Base-by-base conservation (phyloP, 2,113 vertebrate species). In the Gobio gobio region DNA sequence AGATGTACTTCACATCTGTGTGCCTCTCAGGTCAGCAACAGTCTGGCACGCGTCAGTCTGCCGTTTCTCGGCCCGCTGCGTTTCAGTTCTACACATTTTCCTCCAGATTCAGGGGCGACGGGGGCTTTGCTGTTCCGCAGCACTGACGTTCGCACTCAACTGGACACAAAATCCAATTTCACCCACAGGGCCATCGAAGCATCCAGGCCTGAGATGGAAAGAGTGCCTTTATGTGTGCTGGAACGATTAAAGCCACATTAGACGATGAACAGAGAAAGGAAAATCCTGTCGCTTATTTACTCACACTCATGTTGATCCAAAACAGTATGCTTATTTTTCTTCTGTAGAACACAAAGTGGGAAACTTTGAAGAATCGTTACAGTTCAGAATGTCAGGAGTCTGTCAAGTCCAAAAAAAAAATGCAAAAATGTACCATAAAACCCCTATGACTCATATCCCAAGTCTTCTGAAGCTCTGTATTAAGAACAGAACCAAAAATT, bases 1-100 rank as follows among this genome's bases (percentile, higher is more conserved):
- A 77, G 81, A 83, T 87, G 89, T 87, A 78, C 87, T 75, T 85
- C 86, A 88, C 85, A 92, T 89, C 90, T 91, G 91, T 86, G 86
- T 79, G 24, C 75, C 83, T 77, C 81, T 54, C 59, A 66, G 83
- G 84, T 51, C 78, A 88, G 77, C 6, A 0, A 58, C 85, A 81
- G 49, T 89, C 83, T 72, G 88, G 82, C 83, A 85, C 89, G 86
- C 80, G 86, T 22, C 63, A 51, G 83, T 80, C 26, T 51, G 61
- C 22, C 47, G 40, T 89, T 36, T 70, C 89, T 63, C 51, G 1
- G 84, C 75, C 36, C 68, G 5, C 0, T 81, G 83, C 70, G 10
- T 54, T 64, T 82, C 10, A 40, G 20, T 58, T 40, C 80, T 24
- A 54, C 64, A 43, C 66, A 58, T 70, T 58, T 56, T 73, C 66